Base-by-base conservation (phyloP, 2,113 vertebrate genomes). In the Australoheros scitulus region DNA sequence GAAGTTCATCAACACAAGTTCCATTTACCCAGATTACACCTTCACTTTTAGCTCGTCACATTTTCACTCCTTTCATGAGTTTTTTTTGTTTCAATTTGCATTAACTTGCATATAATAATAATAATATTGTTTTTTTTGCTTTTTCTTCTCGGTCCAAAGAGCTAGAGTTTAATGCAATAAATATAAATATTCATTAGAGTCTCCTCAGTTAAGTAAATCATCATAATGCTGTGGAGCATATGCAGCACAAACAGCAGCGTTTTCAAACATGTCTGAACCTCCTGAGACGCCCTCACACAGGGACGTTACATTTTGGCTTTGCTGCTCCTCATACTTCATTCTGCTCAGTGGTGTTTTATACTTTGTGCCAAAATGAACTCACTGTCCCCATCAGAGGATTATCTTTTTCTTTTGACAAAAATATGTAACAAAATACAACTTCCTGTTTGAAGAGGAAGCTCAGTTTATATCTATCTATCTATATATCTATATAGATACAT, bases 51-150 rank as follows among this genome's bases (percentile, higher is more conserved):
- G 0, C 68, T 55, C 68, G 5, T 55, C 43, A 55, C 43, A 72
- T 55, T 34, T 72, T 72, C 26, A 72, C 11, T 20, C 68, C 47
- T 72, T 50, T 72, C 26, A 2, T 55, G 26, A 55, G 32, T 14
- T 11, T 55, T 72, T 14, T 11, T 55, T 55, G 26, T 34, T 34
- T 72, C 32, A 6, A 72, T 72, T 34, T 55, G 43, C 26, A 55
- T 72, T 34, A 72, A 72, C 68, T 72, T 72, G 47, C 68, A 72
- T 55, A 17, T 18, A 34, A 72, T 55, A 72, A 17, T 55, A 52
- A 52, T 50, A 72, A 72, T 3, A 55, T 32, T 34, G 24, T 3
- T 72, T 70, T 3, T 72, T 70, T 0, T 32, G 43, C 65, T 20
- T 72, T 32, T 55, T 55, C 47, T n/a, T 72, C 68, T 50, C 52